phyloP scores from a whole-genome alignment of 2,888 invertebrate species.

The Caenorhabditis japonica region DNA sequence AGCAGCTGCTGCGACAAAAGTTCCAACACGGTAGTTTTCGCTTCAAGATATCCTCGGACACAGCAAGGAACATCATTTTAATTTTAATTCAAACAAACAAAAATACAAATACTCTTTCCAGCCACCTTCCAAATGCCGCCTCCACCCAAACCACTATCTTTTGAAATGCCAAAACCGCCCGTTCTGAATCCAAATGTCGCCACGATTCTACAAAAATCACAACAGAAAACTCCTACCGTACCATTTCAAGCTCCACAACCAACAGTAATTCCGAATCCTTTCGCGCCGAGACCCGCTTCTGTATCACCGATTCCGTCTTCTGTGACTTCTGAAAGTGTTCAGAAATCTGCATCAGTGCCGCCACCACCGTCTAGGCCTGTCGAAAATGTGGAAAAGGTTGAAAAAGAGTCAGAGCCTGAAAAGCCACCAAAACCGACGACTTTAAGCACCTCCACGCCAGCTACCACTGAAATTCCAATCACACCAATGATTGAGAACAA shows the following conservation, averaged over 20 bases:
- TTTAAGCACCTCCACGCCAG: neutral
- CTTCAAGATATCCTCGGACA: too few relatives aligned
- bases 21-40: too few relatives aligned
- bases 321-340: neutral
- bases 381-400: neutral
- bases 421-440: constrained; percentile 5
- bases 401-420: neutral
- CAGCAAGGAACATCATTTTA: neutral
- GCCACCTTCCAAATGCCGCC: constrained; percentile 29
- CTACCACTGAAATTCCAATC: constrained; percentile 39
- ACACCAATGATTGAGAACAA: constrained; percentile 40
- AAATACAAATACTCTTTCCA: neutral
- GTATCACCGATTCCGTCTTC: constrained; percentile 21
- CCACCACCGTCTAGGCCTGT: neutral
- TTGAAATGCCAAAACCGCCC: constrained; percentile 53
- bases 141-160: constrained; percentile 45
- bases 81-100: constrained; percentile 12
- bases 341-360: neutral
- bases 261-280: constrained; percentile 20
- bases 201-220: constrained; percentile 19
- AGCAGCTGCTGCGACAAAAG: too few relatives aligned
- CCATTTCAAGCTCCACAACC: too few relatives aligned
- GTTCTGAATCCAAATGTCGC: constrained; percentile 47
- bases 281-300: constrained; percentile 34
- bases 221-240: too few relatives aligned